These are phyloP conservation scores for Anthopleura sola DNA, from an alignment of 64 coral and sea anemone species.

Conservation along the genomic window DNA sequence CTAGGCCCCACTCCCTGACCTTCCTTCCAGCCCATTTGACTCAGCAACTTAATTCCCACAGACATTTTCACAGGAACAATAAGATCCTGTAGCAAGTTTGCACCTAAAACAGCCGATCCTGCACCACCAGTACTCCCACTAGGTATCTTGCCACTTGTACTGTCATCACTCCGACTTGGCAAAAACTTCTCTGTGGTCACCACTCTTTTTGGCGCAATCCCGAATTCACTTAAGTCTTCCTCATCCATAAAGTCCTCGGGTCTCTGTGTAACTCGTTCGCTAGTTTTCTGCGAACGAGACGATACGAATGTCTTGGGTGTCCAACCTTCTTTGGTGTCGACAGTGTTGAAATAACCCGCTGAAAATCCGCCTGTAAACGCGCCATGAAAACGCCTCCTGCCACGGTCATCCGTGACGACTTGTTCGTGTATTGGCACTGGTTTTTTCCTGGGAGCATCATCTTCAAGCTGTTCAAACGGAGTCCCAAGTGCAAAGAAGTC, in stretches of 20 bases:
- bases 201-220: conserved; percentile 88
- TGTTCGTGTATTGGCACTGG: conserved; percentile 87
- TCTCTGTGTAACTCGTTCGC: conserved; percentile 45
- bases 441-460: conserved; percentile 93
- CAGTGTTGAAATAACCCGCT: conserved; percentile 98
- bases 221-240: conserved; percentile 93
- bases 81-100: conserved; percentile 59
- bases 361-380: conserved; percentile 98
- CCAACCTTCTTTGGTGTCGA: conserved; percentile 97
- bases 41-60: conserved; percentile 80
- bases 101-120: conserved; percentile 30
- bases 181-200: conserved; percentile 75
- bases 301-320: conserved; percentile 77
- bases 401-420: conserved; percentile 87
- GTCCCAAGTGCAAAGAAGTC: conserved; percentile 82
- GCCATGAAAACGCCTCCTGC: conserved; percentile 96
- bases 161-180: neutral
- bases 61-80: conserved; percentile 79
- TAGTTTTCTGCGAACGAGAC: conserved; percentile 65
- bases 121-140: neutral
- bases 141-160: conserved; percentile 4
- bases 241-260: conserved; percentile 99
- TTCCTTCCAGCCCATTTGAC: conserved; percentile 97
- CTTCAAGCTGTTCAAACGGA: conserved; percentile 71
- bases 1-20: conserved; percentile 93